A percentile compares a stretch with the other conserved stretches of the same genome.
Evolutionary conservation across 2,888 invertebrate genomes (phyloP).

Genomic region (Lasioglossum malachurum): DNA sequence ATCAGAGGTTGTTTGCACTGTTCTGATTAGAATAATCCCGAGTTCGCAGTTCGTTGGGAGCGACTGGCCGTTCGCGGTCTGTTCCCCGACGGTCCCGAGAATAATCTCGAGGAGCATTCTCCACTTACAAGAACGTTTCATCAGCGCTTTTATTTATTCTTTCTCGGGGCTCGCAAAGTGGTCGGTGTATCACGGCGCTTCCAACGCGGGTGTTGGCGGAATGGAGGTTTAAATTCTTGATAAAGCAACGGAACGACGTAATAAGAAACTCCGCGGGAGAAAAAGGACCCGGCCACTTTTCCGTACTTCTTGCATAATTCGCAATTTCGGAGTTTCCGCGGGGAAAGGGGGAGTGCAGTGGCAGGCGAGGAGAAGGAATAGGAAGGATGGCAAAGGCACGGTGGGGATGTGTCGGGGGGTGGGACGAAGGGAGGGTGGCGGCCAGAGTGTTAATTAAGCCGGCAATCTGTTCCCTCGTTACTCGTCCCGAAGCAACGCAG

Average conservation of each 20-base stretch:
- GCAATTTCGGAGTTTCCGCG: slow-evolving; percentile 47
- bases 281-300: slow-evolving; percentile 40
- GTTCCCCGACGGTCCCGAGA: slow-evolving; percentile 11
- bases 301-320: slow-evolving; percentile 58
- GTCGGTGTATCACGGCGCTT: slow-evolving; percentile 19
- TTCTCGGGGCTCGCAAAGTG: neutral
- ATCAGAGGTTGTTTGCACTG: neutral
- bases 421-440: neutral
- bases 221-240: slow-evolving; percentile 61
- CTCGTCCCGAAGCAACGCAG: slow-evolving; percentile 49
- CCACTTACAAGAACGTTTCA: slow-evolving; percentile 35
- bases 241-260: slow-evolving; percentile 50
- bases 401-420: neutral
- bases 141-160: slow-evolving; percentile 16
- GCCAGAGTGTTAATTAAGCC: slow-evolving; percentile 61
- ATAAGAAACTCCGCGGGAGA: slow-evolving; percentile 46
- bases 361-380: neutral
- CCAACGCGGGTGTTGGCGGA: slow-evolving; percentile 23
- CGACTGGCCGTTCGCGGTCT: neutral
- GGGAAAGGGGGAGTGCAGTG: neutral
- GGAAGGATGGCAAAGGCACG: neutral
- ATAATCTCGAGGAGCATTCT: slow-evolving; percentile 34
- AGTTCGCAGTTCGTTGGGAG: neutral
- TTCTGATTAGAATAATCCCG: slow-evolving; percentile 12
- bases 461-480: slow-evolving; percentile 53